These are phyloP conservation scores for Ascidia mentula DNA, from an alignment of 23 tunicate genomes.

Conservation along the genomic window DNA sequence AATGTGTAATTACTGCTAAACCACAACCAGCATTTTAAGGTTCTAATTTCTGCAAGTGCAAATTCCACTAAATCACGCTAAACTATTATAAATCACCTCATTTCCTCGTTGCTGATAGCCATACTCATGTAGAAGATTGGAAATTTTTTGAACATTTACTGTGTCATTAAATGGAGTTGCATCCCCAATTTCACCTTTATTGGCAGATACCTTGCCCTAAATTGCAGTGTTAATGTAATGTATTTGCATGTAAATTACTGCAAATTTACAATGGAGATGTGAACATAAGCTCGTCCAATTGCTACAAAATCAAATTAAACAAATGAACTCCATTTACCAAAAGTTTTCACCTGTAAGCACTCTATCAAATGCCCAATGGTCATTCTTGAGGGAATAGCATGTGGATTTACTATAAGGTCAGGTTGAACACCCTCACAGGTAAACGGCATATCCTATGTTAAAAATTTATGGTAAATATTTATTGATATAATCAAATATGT, in stretches of 20 bases:
- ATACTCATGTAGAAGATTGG: slow-evolving; percentile 95
- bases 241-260: no score
- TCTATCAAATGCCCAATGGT: slow-evolving; percentile 99
- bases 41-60: no score
- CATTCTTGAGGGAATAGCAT: slow-evolving; percentile 99
- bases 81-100: slow-evolving; percentile 41
- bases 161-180: slow-evolving; percentile 99
- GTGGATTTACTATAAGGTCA: slow-evolving; percentile 97
- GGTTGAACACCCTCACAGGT: slow-evolving; percentile 99
- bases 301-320: no score
- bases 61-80: no score
- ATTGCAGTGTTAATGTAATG: background rate
- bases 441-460: slow-evolving; percentile 95
- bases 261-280: no score
- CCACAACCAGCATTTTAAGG: no score
- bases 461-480: no score
- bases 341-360: slow-evolving; percentile 77
- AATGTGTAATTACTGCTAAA: background rate
- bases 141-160: slow-evolving; percentile 97
- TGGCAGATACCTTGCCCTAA: slow-evolving; percentile 96
- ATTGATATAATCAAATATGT: no score
- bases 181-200: slow-evolving; percentile 99
- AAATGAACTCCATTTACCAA: no score
- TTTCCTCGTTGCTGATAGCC: slow-evolving; percentile 99
- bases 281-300: no score